Base-by-base conservation (phyloP, 2,113 vertebrate genomes). In the Pseudorhombus dupliciocellatus region DNA sequence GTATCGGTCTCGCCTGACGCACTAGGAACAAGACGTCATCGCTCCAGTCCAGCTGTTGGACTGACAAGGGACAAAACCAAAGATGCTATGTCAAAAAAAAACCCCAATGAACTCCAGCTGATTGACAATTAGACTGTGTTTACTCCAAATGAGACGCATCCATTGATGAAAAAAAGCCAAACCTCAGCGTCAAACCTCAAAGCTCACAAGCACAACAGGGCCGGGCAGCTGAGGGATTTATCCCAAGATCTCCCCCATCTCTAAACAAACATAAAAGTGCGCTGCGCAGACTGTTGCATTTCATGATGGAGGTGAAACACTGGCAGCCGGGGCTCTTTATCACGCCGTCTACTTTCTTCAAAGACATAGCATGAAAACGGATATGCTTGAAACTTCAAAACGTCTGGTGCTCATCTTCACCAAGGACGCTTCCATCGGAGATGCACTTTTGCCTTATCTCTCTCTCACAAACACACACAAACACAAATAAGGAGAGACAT, bases 261-360 rank as follows among this genome's bases (percentile, higher is more conserved):
- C 90, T 88, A 91, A 90, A 90, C 91, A 93, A 92, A 92, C 88
- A 91, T 26, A 66, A 80, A 92, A 88, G 87, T 91, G 91, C 89
- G 91, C 86, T 90, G 66, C 74, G 79, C 62, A 84, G 87, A 90
- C 84, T 81, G 88, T 88, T 85, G 88, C 81, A 73, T 85, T 90
- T 87, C 81, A 88, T 84, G 87, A 75, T 73, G 18, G 71, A 71
- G 78, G 71, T 65, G 70, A 88, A 46, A 73, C 61, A 34, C 80
- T 42, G 84, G 75, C 75, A 83, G 86, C 82, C 86, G 85, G 70
- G 73, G 58, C 3, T 53, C 69, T 58, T 72, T 90, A 91, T 92
- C 91, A 81, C 66, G 25, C 83, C 9, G 84, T 91, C 86, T 90
- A 75, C 86, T 53, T 52, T 77, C 89, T 92, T 90, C 91, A 92